Base-by-base conservation (phyloP, 2,888 invertebrate genomes). In the Latrodectus elegans region DNA sequence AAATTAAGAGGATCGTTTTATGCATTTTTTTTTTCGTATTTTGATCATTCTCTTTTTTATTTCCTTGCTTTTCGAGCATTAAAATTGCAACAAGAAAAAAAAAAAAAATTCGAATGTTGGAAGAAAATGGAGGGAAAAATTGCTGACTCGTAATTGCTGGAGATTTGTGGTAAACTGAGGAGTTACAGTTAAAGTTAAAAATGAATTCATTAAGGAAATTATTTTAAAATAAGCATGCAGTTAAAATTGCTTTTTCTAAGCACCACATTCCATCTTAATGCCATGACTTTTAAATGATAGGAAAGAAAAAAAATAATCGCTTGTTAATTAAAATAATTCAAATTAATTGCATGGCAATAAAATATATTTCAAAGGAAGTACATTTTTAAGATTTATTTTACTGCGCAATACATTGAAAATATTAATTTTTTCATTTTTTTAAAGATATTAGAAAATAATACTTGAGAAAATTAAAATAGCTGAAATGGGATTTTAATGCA, bases 1-100 rank as follows among this genome's bases (percentile, higher is more conserved):
- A 87, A 82, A 82, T 82, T 82, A 87, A 87, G 82, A 83, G 68
- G 77, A 73, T 82, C 73, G 70, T 75, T 76, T 64, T 65, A 67
- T 83, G 17, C 67, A 12, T 65, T 71, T 80, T 73, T 81, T n/a
- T 67, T 64, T 72, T 26, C 26, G n/a, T 78, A 52, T 49, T 78
- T 53, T 38, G 38, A 38, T 38, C 4, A 38, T 67, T 51, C 11
- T 15, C 70, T 53, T 72, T 53, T 67, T 72, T 52, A 22, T 52
- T 70, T 73, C 60, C 51, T 72, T 26, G 38, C 51, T 49, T 73
- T 38, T 38, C 52, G 17, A 53, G 15, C 55, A 49, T 60, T 73
- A 79, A 73, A 71, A 77, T 79, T 51, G 17, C 71, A 75, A 51
- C 51, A 49, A 70, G 55, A 51, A 65, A 55, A 71, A 74, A 55